Conservation (phyloP, 2,888 invertebrate genomes). For the Troides oblongomaculatus region DNA sequence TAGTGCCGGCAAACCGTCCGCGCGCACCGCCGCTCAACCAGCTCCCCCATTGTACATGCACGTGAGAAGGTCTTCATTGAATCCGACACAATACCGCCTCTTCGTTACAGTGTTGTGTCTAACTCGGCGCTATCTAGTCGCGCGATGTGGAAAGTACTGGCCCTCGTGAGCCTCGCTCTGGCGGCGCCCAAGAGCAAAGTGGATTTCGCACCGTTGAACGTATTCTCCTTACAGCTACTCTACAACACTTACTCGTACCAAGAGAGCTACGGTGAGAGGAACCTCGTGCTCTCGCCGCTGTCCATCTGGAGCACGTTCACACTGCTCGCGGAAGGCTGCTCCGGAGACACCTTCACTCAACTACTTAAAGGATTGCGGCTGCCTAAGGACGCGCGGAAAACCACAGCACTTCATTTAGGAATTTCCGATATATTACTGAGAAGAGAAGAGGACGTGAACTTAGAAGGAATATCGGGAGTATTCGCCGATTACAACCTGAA, state of each 20-base stretch:
- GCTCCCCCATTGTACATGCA: slow-evolving; percentile 54
- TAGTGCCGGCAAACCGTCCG: slow-evolving; percentile 34
- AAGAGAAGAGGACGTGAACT: slow-evolving; percentile 51
- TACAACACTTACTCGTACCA: slow-evolving; percentile 63
- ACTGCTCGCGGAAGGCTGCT: slow-evolving; percentile 65
- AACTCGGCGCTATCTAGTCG: slow-evolving; percentile 44
- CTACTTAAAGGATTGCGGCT: slow-evolving; percentile 56
- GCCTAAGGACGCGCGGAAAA: slow-evolving; percentile 57
- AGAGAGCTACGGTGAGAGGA: slow-evolving; percentile 61
- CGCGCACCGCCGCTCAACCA: slow-evolving; percentile 55
- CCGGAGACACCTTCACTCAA: slow-evolving; percentile 65
- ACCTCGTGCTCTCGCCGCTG: slow-evolving; percentile 64
- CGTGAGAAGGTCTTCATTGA: slow-evolving; percentile 56
- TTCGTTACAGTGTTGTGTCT: slow-evolving; percentile 46
- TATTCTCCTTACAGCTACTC: slow-evolving; percentile 61
- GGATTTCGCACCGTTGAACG: slow-evolving; percentile 57
- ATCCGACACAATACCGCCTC: slow-evolving; percentile 50
- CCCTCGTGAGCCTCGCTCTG: slow-evolving; percentile 46
- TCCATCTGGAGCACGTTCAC: slow-evolving; percentile 71
- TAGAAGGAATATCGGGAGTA: slow-evolving; percentile 60
- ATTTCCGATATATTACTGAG: slow-evolving; percentile 52
- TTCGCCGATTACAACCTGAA: slow-evolving; percentile 57
- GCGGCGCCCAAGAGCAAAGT: slow-evolving; percentile 50
- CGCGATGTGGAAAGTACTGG: slow-evolving; percentile 55
- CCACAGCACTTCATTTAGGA: slow-evolving; percentile 59